Conservation (phyloP, 2,888 invertebrate genomes). For the Drosophila macrothrix region DNA sequence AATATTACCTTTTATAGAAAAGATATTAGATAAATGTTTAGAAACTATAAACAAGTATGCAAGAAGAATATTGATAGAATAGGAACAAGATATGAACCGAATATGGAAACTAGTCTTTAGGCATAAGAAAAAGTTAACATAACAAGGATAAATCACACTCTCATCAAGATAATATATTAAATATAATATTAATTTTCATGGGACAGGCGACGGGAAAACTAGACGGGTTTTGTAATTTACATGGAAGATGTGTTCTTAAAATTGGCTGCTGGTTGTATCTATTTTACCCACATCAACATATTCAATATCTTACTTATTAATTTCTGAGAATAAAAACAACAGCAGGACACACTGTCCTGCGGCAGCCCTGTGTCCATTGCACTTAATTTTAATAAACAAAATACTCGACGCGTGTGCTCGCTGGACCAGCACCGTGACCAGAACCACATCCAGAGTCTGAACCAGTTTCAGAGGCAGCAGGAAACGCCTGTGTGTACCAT, state of each 20-base stretch:
- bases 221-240: neutral
- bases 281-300: neutral
- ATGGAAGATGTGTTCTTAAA: neutral
- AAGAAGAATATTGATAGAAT: neutral
- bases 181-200: neutral
- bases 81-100: neutral
- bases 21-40: neutral
- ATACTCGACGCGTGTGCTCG: constrained; percentile 63
- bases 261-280: neutral
- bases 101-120: neutral
- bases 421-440: constrained; percentile 24
- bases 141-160: neutral
- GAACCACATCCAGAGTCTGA: neutral
- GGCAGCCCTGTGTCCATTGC: constrained; percentile 46
- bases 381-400: constrained; percentile 79
- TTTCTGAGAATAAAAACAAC: neutral
- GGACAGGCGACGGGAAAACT: neutral
- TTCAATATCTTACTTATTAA: neutral
- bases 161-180: neutral
- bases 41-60: neutral
- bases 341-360: constrained; percentile 21
- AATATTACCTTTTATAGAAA: neutral
- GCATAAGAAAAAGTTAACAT: neutral
- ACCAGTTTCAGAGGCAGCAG: neutral
- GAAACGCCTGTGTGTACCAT: constrained; percentile 12